Evolutionary conservation across 2,888 invertebrate genomes (phyloP), one percentile per base, ranked within the genome.

Genomic region (Nephrotoma flavescens): DNA sequence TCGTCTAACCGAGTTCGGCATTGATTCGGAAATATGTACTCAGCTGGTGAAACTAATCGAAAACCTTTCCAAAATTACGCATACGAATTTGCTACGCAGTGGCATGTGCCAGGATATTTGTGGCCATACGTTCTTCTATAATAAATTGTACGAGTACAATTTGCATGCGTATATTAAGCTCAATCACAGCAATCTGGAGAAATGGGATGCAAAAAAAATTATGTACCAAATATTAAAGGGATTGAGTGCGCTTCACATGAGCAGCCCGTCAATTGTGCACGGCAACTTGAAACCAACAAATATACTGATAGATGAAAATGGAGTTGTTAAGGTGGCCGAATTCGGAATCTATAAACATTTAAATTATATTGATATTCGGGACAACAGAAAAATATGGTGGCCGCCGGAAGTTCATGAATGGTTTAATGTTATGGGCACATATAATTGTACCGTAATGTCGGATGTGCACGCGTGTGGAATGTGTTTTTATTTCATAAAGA

Each of bases 201-300:
- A 87, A 47, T 86, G 88, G 86, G 88, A 88, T 86, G 45, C 71
- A 12, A 87, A 87, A 86, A 86, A 86, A 15, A 86, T 87, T 42
- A 87, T 86, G 31, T 87, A 86, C 85, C 88, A 89, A 88, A 87
- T 89, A 57, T 87, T 89, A 12, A 87, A 87, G 52, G 90, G 90
- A 5, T 88, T 92, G 42, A 89, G 89, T 87, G 91, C 89, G 88
- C 88, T 92, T 19, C 92, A 92, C 88, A 88, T 90, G 52, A 88
- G 89, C 12, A 88, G 88, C 3, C 89, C 89, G 31, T 90, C 91
- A 0, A 90, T 92, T 41, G 89, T 92, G 6, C 92, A 92, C 88
- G 92, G 92, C 1, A 92, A 92, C 88, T 89, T 92, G 86, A 92
- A 92, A 88, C 92, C 92, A n/a, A 90, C 91, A 4, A 92, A 92